A percentile compares a stretch with the other conserved stretches of the same genome.
These are phyloP conservation scores for Acrobasis suavella DNA, from an alignment of 2,888 invertebrate genomes.

Conservation along the genomic window DNA sequence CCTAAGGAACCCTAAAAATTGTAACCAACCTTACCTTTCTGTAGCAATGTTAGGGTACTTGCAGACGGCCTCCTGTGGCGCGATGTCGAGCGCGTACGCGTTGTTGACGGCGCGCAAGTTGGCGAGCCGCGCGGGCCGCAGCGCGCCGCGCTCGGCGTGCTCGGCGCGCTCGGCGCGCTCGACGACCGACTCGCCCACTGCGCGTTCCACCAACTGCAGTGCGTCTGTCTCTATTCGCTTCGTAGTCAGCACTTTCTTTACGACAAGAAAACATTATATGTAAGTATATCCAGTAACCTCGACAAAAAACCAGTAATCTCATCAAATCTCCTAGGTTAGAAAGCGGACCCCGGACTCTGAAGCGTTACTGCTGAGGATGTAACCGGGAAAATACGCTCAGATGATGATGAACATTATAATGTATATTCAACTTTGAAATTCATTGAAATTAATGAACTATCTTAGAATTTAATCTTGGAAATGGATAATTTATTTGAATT, in stretches of 20 bases:
- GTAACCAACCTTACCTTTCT: slow-evolving; percentile 49
- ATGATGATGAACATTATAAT: no score
- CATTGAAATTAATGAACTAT: no score
- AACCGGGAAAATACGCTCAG: no score
- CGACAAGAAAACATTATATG: neutral
- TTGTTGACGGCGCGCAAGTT: slow-evolving; percentile 35
- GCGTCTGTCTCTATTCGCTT: slow-evolving; percentile 14
- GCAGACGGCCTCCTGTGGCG: slow-evolving; percentile 34
- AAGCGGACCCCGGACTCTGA: no score
- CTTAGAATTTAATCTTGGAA: no score
- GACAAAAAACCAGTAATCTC: no score
- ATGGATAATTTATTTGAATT: no score
- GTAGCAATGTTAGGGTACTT: slow-evolving; percentile 37
- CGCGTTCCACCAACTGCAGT: slow-evolving; percentile 26
- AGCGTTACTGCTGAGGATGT: no score
- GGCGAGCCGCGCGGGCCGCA: slow-evolving; percentile 21
- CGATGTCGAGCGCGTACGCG: slow-evolving; percentile 43
- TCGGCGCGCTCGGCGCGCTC: slow-evolving; percentile 18
- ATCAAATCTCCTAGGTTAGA: no score
- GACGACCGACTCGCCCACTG: slow-evolving; percentile 24
- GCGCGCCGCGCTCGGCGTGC: slow-evolving; percentile 17
- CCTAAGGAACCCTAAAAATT: no score
- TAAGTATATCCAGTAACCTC: neutral
- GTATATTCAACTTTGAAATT: no score
- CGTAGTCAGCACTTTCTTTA: slow-evolving; percentile 10